Evolutionary conservation across 2,888 invertebrate species (phyloP).

Genomic region (Petrolisthes manimaculis): DNA sequence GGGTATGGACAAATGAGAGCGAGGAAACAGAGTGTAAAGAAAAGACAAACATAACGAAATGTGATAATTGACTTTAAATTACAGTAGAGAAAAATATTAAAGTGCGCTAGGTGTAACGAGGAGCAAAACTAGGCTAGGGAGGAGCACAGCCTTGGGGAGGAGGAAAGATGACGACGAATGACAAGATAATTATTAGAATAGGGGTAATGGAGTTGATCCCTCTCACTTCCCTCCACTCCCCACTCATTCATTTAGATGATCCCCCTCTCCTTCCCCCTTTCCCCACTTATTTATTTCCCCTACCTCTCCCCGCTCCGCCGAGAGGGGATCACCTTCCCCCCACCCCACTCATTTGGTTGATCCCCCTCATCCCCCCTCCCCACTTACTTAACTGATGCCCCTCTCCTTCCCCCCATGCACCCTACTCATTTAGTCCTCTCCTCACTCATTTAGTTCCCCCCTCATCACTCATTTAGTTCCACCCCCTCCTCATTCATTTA

Average conservation of each 20-base stretch:
- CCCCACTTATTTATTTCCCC: too few species aligned
- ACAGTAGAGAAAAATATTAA: neutral
- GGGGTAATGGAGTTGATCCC: neutral
- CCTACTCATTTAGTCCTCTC: too few species aligned
- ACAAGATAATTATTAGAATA: too few species aligned
- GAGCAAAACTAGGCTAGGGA: neutral
- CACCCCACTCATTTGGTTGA: neutral
- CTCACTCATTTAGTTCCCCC: too few species aligned
- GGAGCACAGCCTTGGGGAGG: neutral
- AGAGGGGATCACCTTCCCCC: too few species aligned
- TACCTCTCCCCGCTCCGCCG: too few species aligned
- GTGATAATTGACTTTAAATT: neutral
- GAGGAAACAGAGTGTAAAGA: neutral
- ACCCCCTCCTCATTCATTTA: too few species aligned
- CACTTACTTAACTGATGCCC: neutral
- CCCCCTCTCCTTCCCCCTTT: neutral
- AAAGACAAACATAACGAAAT: neutral
- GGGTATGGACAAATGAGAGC: neutral
- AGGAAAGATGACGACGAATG: neutral
- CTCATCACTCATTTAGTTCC: too few species aligned
- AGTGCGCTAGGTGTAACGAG: neutral
- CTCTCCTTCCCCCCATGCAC: neutral
- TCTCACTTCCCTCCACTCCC: neutral
- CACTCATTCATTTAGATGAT: neutral
- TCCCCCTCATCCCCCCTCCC: neutral